Percentiles rank a stretch among this genome's conserved stretches.
Evolutionary conservation across 1,140 invertebrate genomes (phyloP).

Genomic region (Cylas formicarius): DNA sequence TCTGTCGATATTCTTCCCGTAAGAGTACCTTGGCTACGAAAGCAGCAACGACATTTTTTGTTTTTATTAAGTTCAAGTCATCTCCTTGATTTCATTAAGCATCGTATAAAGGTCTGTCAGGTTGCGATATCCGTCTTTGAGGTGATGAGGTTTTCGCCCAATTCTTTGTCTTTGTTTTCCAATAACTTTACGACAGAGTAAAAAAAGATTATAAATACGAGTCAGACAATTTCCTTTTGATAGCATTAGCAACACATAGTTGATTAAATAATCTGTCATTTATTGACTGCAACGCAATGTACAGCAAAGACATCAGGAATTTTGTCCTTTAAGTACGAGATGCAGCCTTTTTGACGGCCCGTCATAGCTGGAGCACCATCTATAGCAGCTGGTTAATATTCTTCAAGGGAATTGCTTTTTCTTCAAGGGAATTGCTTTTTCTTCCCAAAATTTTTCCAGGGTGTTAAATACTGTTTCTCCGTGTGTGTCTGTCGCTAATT

Average conservation of each 20-base stretch:
- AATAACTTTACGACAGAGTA: conserved; percentile 10
- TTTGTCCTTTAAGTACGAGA: conserved; percentile 4
- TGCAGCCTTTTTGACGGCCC: conserved; percentile 14
- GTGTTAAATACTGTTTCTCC: conserved; percentile 36
- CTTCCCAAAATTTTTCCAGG: conserved; percentile 29
- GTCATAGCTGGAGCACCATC: no score
- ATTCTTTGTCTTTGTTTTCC: conserved; percentile 7
- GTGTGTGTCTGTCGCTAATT: conserved; percentile 18
- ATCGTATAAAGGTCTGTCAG: conserved; percentile 33
- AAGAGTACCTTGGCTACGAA: conserved; percentile 38
- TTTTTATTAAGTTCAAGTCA: conserved; percentile 41
- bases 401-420: conserved; percentile 25
- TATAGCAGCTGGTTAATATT: conserved; percentile 28
- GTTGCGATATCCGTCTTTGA: conserved; percentile 38
- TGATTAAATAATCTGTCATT: conserved; percentile 36
- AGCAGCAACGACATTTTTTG: conserved; percentile 37
- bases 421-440: no score
- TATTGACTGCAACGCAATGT: conserved; percentile 27
- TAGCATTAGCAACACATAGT: conserved; percentile 35
- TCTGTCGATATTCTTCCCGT: conserved; percentile 36
- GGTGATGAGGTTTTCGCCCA: conserved; percentile 27
- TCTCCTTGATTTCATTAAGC: conserved; percentile 37
- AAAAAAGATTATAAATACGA: conserved; percentile 13
- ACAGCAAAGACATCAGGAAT: conserved; percentile 15
- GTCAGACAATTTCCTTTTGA: conserved; percentile 14